Conservation (phyloP, 1,140 invertebrate species). For the Atta colombica region DNA sequence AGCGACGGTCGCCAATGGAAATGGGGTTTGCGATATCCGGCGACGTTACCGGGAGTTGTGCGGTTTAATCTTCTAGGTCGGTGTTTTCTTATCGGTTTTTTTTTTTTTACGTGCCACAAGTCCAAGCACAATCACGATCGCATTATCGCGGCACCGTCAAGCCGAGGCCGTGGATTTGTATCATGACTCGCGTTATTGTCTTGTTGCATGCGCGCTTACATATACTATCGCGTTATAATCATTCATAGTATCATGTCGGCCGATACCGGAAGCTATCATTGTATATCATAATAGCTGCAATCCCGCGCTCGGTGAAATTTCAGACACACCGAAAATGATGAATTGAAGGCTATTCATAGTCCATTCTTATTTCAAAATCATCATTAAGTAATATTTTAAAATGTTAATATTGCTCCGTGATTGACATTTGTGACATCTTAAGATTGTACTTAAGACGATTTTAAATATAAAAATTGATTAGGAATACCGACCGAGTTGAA, state of each 20-base stretch:
- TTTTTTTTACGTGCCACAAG: not conserved
- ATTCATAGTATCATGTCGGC: not conserved
- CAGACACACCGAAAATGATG: not conserved
- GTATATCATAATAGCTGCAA: not conserved
- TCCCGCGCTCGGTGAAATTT: not conserved
- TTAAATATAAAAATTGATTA: too few species aligned
- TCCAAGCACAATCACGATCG: not conserved
- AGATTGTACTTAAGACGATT: too few species aligned
- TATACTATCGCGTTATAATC: not conserved
- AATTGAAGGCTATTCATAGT: too few species aligned
- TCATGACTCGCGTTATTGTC: not conserved
- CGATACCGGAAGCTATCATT: constrained; percentile 27
- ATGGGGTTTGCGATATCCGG: constrained; percentile 23
- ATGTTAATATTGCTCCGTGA: too few species aligned
- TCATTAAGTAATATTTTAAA: too few species aligned
- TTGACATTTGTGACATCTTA: too few species aligned
- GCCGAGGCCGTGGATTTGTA: constrained; percentile 24
- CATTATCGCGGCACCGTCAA: constrained; percentile 42
- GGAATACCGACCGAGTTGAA: not conserved
- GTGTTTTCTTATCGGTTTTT: constrained; percentile 39
- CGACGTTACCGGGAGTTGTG: constrained; percentile 9
- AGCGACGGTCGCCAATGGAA: constrained; percentile 9
- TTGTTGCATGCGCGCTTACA: not conserved
- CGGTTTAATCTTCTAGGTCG: constrained; percentile 32
- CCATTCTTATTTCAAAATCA: too few species aligned